Base-by-base conservation (phyloP, 2,113 vertebrate genomes). In the Pomatorhinus ruficollis region DNA sequence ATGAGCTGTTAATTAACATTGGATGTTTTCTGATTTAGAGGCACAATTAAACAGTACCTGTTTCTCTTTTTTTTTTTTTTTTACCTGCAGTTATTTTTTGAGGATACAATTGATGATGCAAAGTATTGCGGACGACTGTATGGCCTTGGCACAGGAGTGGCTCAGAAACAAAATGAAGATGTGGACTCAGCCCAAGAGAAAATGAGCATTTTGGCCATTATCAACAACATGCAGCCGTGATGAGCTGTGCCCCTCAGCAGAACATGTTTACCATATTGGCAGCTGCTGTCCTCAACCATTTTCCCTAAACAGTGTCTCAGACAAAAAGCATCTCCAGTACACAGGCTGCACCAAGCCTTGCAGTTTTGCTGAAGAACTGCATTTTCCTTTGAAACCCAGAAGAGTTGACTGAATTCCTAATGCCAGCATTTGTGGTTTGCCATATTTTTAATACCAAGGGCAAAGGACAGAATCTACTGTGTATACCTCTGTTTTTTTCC, bases 31-130 rank as follows among this genome's bases (percentile, higher is more conserved):
- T 68, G n/a, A 71, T 88, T 66, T 61, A 83, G 49, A 91, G 22
- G 22, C 31, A 76, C 35, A 76, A n/a, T 49, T 63, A 64, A 91
- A 81, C 56, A 87, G 68, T 60, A 68, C 25, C 44, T 37, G 1
- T 64, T 85, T 81, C 9, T 61, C 33, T 74, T 28, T 1, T 23
- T 71, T 83, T 80, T 94, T 74, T 54, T 20, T 76, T 92, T 44
- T 30, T 23, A 95, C 76, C 91, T 95, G 45, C 97, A 99, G 99
- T 98, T 99, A 71, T 99, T 99, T 97, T 99, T 99, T 91, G 99
- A 99, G 95, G 99, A 99, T 98, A 99, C 99, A 96, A 99, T 99
- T 59, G 99, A 99, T 33, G 99, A 99, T 83, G 99, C 99, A 33
- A 99, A 99, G 96, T 99, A 99, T 89, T 99, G 99, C 56, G 99